Base-by-base conservation (phyloP, 2,888 invertebrate species). In the Silvanus unidentatus region DNA sequence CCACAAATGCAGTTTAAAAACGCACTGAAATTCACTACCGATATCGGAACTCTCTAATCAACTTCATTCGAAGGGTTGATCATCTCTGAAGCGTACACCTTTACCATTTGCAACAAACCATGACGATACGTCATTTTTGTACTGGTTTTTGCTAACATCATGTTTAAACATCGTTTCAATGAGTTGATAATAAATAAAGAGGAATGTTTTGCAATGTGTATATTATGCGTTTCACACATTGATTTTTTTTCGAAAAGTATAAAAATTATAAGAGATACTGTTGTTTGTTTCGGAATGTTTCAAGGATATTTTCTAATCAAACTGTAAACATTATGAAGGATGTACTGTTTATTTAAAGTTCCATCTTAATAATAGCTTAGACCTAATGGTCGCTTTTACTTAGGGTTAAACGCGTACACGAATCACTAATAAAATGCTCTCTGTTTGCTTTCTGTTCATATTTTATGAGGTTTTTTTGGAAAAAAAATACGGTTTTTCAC, bases 311-410 rank as follows among this genome's bases (percentile, higher is more conserved):
- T 53, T 47, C 48, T 57, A 60, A 55, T 60, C 60, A 51, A 51
- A 58, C 51, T 54, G 59, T 58, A 62, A 62, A 62, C 60, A 62
- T 40, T 52, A 51, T 49, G 60, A 60, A 60, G 60, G 60, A 59
- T 59, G 36, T 14, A 8, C 11, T 16, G 15, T 42, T 39, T 39
- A 16, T 32, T 32, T 32, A 32, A 32, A 11, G 22, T 22, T 39
- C 30, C 43, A 37, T 34, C 34, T 3, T 13, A 11, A 16, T 39
- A 16, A 39, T 16, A 11, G 22, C 39, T 22, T 22, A 22, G 22
- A 22, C 8, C 22, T 22, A 22, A 22, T 22, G 22, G 22, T 22
- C 22, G 22, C 22, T 22, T 22, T 22, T 22, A 22, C 22, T 22
- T 22, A 22, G 22, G 22, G 22, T 22, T 22, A 22, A 22, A 22